Conservation (phyloP, 2,797 vertebrate genomes). For the Euthynnus affinis region DNA sequence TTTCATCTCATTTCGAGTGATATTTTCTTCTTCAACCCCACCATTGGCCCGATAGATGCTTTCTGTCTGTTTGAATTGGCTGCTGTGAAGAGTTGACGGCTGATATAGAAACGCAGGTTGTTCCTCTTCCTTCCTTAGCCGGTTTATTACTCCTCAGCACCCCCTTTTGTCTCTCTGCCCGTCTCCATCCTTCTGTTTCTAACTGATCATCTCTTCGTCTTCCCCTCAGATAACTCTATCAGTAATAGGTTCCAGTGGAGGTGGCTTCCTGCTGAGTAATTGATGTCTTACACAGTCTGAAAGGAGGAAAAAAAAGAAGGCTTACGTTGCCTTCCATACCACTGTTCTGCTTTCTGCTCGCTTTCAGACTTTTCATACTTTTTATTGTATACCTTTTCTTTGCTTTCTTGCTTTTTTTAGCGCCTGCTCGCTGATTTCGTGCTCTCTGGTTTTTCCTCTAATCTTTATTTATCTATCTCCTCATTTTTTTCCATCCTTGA, state of each 20-base stretch:
- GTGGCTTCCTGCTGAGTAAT: constrained; percentile 34
- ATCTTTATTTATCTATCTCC: constrained; percentile 30
- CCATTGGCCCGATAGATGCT: constrained; percentile 3
- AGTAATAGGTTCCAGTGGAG: constrained; percentile 56
- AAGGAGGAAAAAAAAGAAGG: constrained; percentile 34
- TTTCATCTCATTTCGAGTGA: background rate
- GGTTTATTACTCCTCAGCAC: constrained; percentile 49
- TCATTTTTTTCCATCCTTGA: background rate
- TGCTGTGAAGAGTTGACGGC: constrained; percentile 34
- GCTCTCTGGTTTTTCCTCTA: background rate
- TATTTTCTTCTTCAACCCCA: background rate
- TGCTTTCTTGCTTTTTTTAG: background rate
- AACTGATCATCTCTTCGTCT: constrained; percentile 37
- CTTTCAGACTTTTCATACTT: constrained; percentile 36
- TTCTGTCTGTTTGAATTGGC: constrained; percentile 47
- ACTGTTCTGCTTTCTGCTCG: constrained; percentile 6
- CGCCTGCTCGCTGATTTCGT: constrained; percentile 1
- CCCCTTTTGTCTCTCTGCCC: constrained; percentile 44
- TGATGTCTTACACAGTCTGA: constrained; percentile 44
- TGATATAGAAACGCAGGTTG: constrained; percentile 24
- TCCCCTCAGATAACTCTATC: constrained; percentile 34
- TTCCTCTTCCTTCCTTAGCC: constrained; percentile 22
- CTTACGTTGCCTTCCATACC: background rate
- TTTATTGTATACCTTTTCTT: constrained; percentile 18
- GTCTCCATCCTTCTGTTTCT: constrained; percentile 25